Evolutionary conservation across 2,113 vertebrate species (phyloP).

Genomic region (Manacus vitellinus): DNA sequence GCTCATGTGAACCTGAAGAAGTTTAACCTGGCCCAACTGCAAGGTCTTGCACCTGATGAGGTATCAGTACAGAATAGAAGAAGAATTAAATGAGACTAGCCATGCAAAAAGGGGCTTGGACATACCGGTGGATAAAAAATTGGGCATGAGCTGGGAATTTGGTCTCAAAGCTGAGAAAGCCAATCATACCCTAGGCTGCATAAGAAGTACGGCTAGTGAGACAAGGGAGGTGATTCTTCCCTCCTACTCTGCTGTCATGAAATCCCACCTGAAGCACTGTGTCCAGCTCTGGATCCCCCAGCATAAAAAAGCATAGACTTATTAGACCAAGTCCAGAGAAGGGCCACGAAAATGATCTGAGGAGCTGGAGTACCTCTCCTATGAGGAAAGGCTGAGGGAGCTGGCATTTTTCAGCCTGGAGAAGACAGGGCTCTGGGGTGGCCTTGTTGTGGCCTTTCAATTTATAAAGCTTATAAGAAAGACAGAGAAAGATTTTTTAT

Average conservation of each 20-base stretch:
- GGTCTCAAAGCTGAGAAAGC: neutral
- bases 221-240: neutral
- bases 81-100: neutral
- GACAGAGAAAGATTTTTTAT: neutral
- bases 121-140: neutral
- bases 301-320: neutral
- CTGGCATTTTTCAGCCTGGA: neutral
- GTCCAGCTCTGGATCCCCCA: neutral
- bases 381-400: neutral
- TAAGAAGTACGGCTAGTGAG: neutral
- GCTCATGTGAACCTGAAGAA: neutral
- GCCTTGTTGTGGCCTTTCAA: neutral
- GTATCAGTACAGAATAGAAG: too few species aligned
- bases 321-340: neutral
- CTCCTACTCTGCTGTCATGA: neutral
- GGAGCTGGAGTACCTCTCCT: neutral
- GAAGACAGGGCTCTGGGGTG: neutral
- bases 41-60: too few species aligned
- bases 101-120: neutral
- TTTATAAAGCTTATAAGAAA: neutral
- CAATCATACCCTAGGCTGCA: neutral
- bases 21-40: neutral
- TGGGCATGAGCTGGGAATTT: neutral
- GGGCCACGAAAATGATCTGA: neutral
- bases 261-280: neutral